Conservation (phyloP, 2,888 invertebrate species). For the Rutpela maculata region DNA sequence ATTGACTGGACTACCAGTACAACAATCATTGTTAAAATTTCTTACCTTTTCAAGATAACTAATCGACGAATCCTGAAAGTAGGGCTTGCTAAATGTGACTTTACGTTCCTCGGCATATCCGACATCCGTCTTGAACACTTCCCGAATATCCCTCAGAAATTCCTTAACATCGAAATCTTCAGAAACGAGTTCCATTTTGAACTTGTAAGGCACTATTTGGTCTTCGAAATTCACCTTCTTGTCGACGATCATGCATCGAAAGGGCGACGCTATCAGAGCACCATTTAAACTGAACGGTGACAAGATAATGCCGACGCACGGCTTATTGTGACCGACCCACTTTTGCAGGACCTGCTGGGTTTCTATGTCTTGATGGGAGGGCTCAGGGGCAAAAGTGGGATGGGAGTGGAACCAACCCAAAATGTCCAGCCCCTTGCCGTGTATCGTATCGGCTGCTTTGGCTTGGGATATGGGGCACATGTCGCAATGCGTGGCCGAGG, state of each 20-base stretch:
- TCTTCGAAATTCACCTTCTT: slow-evolving; percentile 69
- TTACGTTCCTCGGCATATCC: slow-evolving; percentile 66
- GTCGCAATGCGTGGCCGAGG: slow-evolving; percentile 83
- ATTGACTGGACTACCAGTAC: too few species aligned
- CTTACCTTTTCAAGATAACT: slow-evolving; percentile 77
- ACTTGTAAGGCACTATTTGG: slow-evolving; percentile 75
- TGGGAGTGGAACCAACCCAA: slow-evolving; percentile 89
- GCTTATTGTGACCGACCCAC: slow-evolving; percentile 75
- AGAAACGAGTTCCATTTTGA: slow-evolving; percentile 73
- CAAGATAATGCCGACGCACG: slow-evolving; percentile 81
- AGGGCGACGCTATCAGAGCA: slow-evolving; percentile 76
- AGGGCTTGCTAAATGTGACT: slow-evolving; percentile 71
- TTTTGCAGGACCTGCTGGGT: slow-evolving; percentile 80
- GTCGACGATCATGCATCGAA: slow-evolving; percentile 76
- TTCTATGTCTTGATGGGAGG: slow-evolving; percentile 82
- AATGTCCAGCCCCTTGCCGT: slow-evolving; percentile 52
- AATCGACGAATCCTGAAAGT: slow-evolving; percentile 75
- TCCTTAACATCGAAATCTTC: slow-evolving; percentile 67
- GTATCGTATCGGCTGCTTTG: slow-evolving; percentile 78
- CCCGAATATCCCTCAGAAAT: slow-evolving; percentile 71
- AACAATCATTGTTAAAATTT: background rate
- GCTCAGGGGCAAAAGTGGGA: slow-evolving; percentile 82
- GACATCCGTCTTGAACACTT: slow-evolving; percentile 67
- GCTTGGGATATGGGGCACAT: slow-evolving; percentile 86
- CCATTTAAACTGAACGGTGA: slow-evolving; percentile 79